Evolutionary conservation across 1,140 invertebrate species (phyloP), one percentile per base, ranked within the genome.

Genomic region (Chironomus tepperi): DNA sequence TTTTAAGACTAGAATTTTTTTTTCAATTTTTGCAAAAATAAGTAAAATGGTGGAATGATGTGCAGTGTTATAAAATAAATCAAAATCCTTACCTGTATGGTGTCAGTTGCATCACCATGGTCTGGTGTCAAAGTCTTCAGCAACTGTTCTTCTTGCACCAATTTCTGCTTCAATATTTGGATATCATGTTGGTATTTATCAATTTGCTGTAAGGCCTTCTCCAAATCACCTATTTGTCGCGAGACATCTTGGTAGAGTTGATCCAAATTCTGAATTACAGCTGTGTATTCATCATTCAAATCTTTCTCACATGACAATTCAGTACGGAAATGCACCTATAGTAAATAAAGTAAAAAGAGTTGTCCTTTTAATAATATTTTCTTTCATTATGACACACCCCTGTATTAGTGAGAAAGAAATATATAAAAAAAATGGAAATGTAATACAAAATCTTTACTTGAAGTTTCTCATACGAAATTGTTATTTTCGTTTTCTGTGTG

Each of bases 401-500:
- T 34, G 24, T 34, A 34, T 34, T 19, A 67, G 18, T 43, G 21
- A 73, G 5, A 43, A 42, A 57, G 16, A 64, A 42, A 15, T 57
- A 8, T 74, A 3, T 34, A 73, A 42, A 42, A 42, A 15, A 12
- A 73, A 42, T n/a, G n/a, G 10, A 34, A 24, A 73, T 43, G 19
- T 9, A 73, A 42, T 12, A 12, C 42, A 16, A 18, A 18, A 75
- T 57, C 84, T 84, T 86, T 82, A 91, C 90, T 85, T 93, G 90
- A 73, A 98, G 86, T 84, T 97, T 97, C 79, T 97, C 94, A 75
- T 96, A 89, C n/a, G 95, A 93, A 78, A 97, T 89, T 43, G 87
- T 87, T 74, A 98, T 92, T 84, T 96, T 97, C 0, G 92, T 94
- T 81, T 93, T 93, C 82, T 96, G 94, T 77, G 94, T 94, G 74